Percentiles rank a stretch among this genome's conserved stretches.
These are phyloP conservation scores for Ophion ellenae DNA, from an alignment of 2,888 invertebrate species.

Conservation along the genomic window DNA sequence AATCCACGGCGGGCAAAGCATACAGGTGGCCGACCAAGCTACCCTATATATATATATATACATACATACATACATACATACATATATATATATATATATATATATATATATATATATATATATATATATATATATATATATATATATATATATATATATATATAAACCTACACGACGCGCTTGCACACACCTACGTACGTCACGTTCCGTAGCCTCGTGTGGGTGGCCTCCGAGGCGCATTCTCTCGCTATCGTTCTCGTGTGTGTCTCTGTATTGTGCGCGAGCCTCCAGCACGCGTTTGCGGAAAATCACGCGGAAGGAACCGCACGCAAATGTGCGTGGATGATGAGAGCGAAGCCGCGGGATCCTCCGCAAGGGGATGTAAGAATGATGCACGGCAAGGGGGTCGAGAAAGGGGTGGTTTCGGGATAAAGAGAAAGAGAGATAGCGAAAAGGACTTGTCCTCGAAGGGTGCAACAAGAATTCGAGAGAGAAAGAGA, in stretches of 20 bases:
- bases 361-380: constrained; percentile 8
- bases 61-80: too few relatives aligned
- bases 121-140: constrained; percentile 63
- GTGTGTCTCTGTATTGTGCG: constrained; percentile 56
- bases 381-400: constrained; percentile 37
- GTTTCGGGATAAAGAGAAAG: neutral
- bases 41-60: constrained; percentile 68
- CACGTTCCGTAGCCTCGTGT: constrained; percentile 55
- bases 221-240: neutral
- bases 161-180: constrained; percentile 48
- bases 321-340: constrained; percentile 25
- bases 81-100: constrained; percentile 64
- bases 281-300: constrained; percentile 73
- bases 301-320: constrained; percentile 69
- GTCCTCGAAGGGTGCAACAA: constrained; percentile 55
- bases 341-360: neutral
- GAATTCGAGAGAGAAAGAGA: constrained; percentile 29
- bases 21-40: constrained; percentile 83
- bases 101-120: constrained; percentile 63
- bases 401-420: constrained; percentile 8
- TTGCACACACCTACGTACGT: constrained; percentile 39
- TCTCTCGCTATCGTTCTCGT: constrained; percentile 3
- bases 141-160: constrained; percentile 65
- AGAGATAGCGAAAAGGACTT: constrained; percentile 27
- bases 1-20: constrained; percentile 81